Conservation (phyloP, 64 coral and sea anemone genomes). For the Acropora tenuis region DNA sequence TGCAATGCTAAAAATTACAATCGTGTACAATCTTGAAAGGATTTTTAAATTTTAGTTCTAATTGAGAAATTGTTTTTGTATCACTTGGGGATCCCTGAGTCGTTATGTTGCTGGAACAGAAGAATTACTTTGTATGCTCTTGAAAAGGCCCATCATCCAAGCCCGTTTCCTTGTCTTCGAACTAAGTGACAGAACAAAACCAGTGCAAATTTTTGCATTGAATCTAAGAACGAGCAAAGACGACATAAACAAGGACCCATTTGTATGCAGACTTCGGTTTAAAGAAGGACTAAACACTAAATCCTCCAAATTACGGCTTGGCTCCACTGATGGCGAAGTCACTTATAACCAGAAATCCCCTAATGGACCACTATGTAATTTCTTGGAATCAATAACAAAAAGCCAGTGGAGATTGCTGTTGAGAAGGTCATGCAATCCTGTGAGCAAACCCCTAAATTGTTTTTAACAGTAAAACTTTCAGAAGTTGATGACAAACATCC, state of each 20-base stretch:
- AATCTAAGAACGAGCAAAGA: constrained; percentile 1
- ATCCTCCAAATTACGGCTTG: constrained; percentile 19
- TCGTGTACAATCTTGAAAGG: not conserved
- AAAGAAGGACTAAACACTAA: constrained; percentile 49
- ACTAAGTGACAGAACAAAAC: constrained; percentile 1
- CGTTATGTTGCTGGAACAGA: constrained; percentile 26
- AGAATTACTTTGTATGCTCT: constrained; percentile 45
- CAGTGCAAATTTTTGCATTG: constrained; percentile 10
- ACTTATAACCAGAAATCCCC: not conserved
- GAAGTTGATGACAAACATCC: not conserved
- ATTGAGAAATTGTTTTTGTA: constrained; percentile 26
- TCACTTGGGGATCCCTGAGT: constrained; percentile 9
- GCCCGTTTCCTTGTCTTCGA: not conserved
- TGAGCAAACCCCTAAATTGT: constrained; percentile 29
- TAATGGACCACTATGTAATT: constrained; percentile 30
- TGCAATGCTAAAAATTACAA: not conserved
- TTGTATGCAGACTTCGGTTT: constrained; percentile 26
- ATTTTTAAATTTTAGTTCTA: not conserved
- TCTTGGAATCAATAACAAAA: constrained; percentile 36
- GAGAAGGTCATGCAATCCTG: constrained; percentile 2
- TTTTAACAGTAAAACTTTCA: constrained; percentile 4
- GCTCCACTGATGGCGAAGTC: not conserved
- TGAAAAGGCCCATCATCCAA: constrained; percentile 40
- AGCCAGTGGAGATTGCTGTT: constrained; percentile 37
- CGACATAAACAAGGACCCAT: constrained; percentile 17